A percentile compares a stretch with the other conserved stretches of the same genome.
These are phyloP conservation scores for Pachypanchax playfairii DNA, from an alignment of 2,113 vertebrate genomes.

Conservation along the genomic window DNA sequence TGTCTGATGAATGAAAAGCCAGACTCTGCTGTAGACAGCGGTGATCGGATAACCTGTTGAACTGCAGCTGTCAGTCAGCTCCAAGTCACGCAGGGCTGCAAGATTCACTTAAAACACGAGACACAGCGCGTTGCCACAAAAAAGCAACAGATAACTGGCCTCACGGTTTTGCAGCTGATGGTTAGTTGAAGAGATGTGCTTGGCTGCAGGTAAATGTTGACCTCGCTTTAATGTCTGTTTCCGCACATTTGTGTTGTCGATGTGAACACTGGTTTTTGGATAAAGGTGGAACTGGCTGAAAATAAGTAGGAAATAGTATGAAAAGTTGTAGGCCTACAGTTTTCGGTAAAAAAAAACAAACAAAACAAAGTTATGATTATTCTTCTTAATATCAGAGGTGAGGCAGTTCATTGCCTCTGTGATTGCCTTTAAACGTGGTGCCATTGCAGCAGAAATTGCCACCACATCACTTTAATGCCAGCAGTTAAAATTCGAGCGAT, in stretches of 20 bases:
- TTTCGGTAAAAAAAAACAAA: too few relatives aligned
- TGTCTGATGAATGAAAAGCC: slow-evolving; percentile 60
- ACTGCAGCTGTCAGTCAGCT: slow-evolving; percentile 59
- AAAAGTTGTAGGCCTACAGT: too few relatives aligned
- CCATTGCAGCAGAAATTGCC: too few relatives aligned
- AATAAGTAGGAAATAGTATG: too few relatives aligned
- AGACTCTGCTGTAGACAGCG: slow-evolving; percentile 65
- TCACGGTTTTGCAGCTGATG: slow-evolving; percentile 26
- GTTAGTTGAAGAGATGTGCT: slow-evolving; percentile 36
- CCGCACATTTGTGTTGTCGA: not conserved
- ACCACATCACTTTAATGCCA: too few relatives aligned
- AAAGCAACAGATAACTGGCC: slow-evolving; percentile 18
- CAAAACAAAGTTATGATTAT: too few relatives aligned
- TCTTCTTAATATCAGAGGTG: too few relatives aligned
- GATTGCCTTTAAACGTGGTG: too few relatives aligned
- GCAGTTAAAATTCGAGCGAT: slow-evolving; percentile 1
- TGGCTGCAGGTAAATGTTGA: slow-evolving; percentile 37
- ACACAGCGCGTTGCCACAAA: slow-evolving; percentile 24
- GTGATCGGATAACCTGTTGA: slow-evolving; percentile 88
- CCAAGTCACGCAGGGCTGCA: slow-evolving; percentile 18
- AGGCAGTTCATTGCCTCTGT: too few relatives aligned
- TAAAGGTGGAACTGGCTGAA: too few relatives aligned
- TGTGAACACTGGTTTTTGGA: too few relatives aligned
- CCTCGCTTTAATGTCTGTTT: slow-evolving; percentile 5
- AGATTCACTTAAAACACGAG: slow-evolving; percentile 18